Base-by-base conservation (phyloP, 1,140 invertebrate genomes). In the Drosophila teissieri region DNA sequence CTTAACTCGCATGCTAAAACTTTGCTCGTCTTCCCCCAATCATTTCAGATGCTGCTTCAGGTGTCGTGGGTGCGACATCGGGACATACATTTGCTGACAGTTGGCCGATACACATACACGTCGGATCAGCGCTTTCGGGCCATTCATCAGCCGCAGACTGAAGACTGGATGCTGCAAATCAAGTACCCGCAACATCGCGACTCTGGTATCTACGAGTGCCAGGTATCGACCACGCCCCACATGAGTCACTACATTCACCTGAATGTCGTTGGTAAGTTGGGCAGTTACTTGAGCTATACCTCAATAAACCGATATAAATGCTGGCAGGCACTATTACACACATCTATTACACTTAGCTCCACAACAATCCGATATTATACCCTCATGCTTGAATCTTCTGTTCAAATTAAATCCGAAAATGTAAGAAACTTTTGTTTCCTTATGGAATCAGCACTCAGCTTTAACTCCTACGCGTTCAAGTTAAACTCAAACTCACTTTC, bases 51-150 rank as follows among this genome's bases (percentile, higher is more conserved):
- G 93, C 94, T 95, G 88, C 94, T 96, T 91, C 95, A 98, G 95
- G 96, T 98, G 73, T 97, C 96, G 17, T 98, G 97, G 96, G 96
- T 98, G 67, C 93, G 97, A 67, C 96, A 97, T 92, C 94, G 96
- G 72, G 97, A 98, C 91, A 96, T 97, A 49, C 97, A 98, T 91
- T 93, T 98, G 76, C 94, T 98, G 58, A 98, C 97, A 5, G 96
- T 98, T n/a, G 97, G 97, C 4, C 94, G 95, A 40, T 98, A 97
- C 92, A 97, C 97, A 1, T 98, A 98, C 92, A 98, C 97, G 36
- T 97, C 96, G 70, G 97, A 98, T 93, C 97, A 97, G 92, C 93
- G 97, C 73, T 98, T 98, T 93, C 93, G 96, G 73, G 96, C 96
- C 27, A 96, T 97, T 77, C 96, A 98, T 92, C 94, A 96, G 68